Evolutionary conservation across 2,888 invertebrate species (phyloP).

Genomic region (Meiosimyza decipiens): DNA sequence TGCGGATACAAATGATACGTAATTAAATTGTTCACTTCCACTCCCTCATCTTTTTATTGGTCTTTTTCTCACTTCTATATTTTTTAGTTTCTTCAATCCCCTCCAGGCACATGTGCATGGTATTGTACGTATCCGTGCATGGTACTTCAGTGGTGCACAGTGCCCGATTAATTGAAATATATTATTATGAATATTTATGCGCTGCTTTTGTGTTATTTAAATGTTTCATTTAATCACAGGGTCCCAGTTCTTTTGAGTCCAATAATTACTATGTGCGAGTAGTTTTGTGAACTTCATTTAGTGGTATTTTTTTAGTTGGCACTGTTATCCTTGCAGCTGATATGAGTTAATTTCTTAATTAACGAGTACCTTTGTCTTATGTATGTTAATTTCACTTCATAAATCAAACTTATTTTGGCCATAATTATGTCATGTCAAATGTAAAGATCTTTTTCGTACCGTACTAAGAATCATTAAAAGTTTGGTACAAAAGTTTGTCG

Average conservation of each 20-base stretch:
- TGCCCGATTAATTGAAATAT: constrained; percentile 61
- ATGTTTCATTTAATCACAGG: constrained; percentile 12
- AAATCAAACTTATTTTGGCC: no score
- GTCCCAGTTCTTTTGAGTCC: constrained; percentile 6
- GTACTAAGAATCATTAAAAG: no score
- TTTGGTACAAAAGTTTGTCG: no score
- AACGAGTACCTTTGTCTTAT: not conserved
- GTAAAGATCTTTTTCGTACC: no score
- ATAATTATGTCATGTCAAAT: no score
- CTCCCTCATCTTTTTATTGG: not conserved
- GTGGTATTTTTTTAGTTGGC: not conserved
- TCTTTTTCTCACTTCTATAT: not conserved
- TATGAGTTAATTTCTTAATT: constrained; percentile 16
- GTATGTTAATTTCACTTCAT: no score
- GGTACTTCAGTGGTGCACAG: not conserved
- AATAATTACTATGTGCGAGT: constrained; percentile 3
- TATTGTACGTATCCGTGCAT: no score
- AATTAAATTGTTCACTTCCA: constrained; percentile 35
- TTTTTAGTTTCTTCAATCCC: not conserved
- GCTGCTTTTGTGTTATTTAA: not conserved
- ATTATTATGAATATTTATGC: constrained; percentile 65
- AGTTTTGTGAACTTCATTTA: constrained; percentile 14
- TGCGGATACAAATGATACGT: constrained; percentile 33
- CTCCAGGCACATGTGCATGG: not conserved
- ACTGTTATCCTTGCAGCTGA: constrained; percentile 11